These are phyloP conservation scores for Furcula furcula DNA, from an alignment of 2,888 invertebrate genomes.

Conservation along the genomic window DNA sequence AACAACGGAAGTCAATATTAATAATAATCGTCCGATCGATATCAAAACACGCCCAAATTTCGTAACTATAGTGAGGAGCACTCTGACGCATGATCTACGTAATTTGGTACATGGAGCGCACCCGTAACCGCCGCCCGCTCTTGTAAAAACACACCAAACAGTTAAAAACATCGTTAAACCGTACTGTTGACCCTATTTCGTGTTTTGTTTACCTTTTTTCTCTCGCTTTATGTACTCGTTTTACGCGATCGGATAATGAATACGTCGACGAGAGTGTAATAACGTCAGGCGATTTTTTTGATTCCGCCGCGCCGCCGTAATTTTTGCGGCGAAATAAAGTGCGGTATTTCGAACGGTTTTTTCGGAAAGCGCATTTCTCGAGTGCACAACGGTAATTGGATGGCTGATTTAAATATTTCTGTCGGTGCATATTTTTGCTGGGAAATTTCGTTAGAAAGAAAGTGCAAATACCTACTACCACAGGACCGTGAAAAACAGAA, in stretches of 20 bases:
- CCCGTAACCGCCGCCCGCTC: constrained; percentile 32
- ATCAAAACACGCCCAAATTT: background rate
- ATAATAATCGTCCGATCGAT: background rate
- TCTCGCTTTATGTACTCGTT: constrained; percentile 25
- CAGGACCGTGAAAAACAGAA: too few species aligned
- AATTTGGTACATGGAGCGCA: constrained; percentile 50
- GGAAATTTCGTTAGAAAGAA: too few species aligned
- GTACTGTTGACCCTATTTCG: constrained; percentile 45
- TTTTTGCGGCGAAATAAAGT: background rate
- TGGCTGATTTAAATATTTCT: background rate
- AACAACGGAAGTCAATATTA: too few species aligned
- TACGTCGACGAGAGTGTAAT: constrained; percentile 5
- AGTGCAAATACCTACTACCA: too few species aligned
- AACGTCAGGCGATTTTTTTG: constrained; percentile 1
- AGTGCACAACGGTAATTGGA: background rate
- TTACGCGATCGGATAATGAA: constrained; percentile 15
- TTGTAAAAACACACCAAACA: constrained; percentile 34
- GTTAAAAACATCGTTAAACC: constrained; percentile 53
- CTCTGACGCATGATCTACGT: constrained; percentile 36
- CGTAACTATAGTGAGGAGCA: constrained; percentile 4
- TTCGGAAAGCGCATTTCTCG: background rate
- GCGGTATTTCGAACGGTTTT: background rate
- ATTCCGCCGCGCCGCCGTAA: too few species aligned
- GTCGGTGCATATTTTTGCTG: background rate
- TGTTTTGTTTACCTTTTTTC: constrained; percentile 44